Evolutionary conservation across 2,797 vertebrate genomes (phyloP), one percentile per base, ranked within the genome.

Genomic region (Luscinia megarhynchos): DNA sequence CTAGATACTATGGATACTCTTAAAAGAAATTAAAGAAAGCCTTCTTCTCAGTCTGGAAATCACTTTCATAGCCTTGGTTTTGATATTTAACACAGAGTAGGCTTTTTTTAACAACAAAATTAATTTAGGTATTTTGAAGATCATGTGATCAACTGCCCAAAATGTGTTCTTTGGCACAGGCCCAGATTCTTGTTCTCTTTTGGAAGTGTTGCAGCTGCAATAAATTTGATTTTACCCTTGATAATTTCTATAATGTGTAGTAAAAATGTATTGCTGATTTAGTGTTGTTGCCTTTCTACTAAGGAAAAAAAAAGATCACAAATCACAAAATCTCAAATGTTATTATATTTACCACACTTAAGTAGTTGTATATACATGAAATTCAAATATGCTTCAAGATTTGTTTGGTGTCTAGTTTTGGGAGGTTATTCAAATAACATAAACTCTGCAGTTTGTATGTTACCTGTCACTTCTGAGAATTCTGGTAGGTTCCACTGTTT

Each of bases 181-280:
- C 46, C 38, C 86, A 93, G 66, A 90, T 55, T 66, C 87, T 84
- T 87, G 54, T 91, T 97, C 89, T 79, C 43, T 75, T 91, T 40
- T 77, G 84, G 64, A 96, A 94, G 74, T 53, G 72, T 82, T 95
- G 80, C 69, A 78, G 78, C 63, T 91, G 94, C 87, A 95, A 77
- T 91, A 96, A 91, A 93, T 96, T 93, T 91, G 74, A 95, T 94
- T 97, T 96, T 34, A 89, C 95, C 87, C 90, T 91, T 95, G 94
- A 86, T 90, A 96, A 84, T 91, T 94, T 94, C 55, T 93, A 36
- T 94, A 84, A 87, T 74, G 38, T 83, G 17, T 62, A 57, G 72
- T 73, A 96, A 70, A 90, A 85, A 92, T 67, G 34, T 92, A 87
- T 81, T 91, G 77, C 58, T 95, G 83, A 67, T 96, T 70, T 96